These are phyloP conservation scores for Rhizomys pruinosus DNA, from an alignment of 2,113 vertebrate species.

Conservation along the genomic window DNA sequence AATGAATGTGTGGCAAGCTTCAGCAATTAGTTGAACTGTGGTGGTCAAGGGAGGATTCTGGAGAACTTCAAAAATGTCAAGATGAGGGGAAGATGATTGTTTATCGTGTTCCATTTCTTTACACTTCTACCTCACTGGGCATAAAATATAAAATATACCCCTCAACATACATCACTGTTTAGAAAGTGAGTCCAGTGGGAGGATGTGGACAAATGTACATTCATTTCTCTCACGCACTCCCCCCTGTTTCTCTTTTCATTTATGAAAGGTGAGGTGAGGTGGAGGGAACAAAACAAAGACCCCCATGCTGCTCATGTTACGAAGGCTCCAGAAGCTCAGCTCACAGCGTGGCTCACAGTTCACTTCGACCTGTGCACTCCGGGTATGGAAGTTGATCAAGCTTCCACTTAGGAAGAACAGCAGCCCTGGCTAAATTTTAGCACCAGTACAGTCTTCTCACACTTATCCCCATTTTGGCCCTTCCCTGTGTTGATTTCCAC, in stretches of 20 bases:
- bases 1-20: not conserved
- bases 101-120: not conserved
- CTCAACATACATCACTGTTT: not conserved
- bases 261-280: not conserved
- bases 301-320: not conserved
- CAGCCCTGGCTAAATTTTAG: not conserved
- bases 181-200: not conserved
- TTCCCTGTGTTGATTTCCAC: not conserved
- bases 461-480: not conserved
- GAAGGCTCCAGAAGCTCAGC: not conserved
- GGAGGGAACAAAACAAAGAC: not conserved
- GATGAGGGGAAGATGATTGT: not conserved
- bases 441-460: not conserved
- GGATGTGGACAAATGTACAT: not conserved
- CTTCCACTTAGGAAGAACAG: not conserved
- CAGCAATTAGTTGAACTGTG: not conserved
- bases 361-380: not conserved
- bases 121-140: not conserved
- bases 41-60: not conserved
- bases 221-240: not conserved
- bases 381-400: not conserved
- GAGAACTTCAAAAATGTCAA: not conserved
- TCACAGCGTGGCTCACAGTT: not conserved
- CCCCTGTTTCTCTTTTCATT: not conserved
- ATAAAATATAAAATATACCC: not conserved